Evolutionary conservation across 1,140 invertebrate genomes (phyloP).

Genomic region (Halyomorpha halys): DNA sequence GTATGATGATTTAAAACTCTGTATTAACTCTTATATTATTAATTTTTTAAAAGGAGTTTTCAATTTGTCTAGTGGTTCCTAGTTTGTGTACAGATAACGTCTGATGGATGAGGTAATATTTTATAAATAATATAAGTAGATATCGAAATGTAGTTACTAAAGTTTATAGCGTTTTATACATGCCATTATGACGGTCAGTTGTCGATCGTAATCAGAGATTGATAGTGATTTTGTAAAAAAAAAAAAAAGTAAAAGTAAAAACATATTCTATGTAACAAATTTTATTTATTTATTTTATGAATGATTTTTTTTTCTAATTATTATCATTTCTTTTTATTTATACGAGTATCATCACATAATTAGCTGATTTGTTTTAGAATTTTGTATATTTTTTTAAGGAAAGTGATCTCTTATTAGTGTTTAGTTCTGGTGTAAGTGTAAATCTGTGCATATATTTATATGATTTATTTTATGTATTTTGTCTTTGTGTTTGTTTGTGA

Average conservation of each 20-base stretch:
- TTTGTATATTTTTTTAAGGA: constrained; percentile 9
- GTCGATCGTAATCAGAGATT: no score
- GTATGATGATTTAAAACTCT: no score
- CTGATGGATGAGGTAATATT: constrained; percentile 12
- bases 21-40: constrained; percentile 3
- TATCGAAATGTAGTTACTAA: constrained; percentile 9
- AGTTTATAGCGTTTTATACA: constrained; percentile 14
- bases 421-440: not conserved
- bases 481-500: no score
- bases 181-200: constrained; percentile 9
- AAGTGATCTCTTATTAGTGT: constrained; percentile 11
- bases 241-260: no score
- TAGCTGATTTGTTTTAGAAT: not conserved
- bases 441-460: no score
- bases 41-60: constrained; percentile 3
- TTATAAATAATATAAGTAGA: constrained; percentile 15
- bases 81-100: constrained; percentile 15
- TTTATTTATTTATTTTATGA: constrained; percentile 10
- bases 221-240: no score
- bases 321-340: not conserved
- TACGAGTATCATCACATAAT: not conserved
- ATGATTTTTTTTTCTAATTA: not conserved
- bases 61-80: constrained; percentile 17
- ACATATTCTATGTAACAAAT: no score
- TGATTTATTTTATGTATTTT: no score